phyloP scores from a whole-genome alignment of 2,113 vertebrate genomes.

The Pedetes capensis region DNA sequence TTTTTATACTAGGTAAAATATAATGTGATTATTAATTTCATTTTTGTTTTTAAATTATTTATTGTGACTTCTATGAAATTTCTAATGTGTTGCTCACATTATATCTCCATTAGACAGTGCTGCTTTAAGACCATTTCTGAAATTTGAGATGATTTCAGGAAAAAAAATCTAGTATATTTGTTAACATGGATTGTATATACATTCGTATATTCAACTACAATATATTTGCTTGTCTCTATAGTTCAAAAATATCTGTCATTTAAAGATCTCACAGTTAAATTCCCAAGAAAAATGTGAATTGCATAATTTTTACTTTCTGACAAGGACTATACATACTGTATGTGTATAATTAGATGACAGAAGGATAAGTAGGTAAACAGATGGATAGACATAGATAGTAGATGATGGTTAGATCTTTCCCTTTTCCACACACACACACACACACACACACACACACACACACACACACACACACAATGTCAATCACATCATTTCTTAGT shows the following conservation, averaged over 20 bases:
- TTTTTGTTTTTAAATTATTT: background rate
- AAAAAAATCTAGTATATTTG: background rate
- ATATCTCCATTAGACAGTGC: background rate
- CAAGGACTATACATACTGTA: background rate
- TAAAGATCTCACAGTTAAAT: background rate
- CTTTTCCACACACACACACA: background rate
- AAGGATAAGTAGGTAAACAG: background rate
- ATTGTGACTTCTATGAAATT: background rate
- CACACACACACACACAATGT: no score
- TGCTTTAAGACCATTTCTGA: background rate
- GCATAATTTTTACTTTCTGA: background rate
- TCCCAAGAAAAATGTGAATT: background rate
- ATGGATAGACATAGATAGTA: background rate
- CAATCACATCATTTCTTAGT: background rate
- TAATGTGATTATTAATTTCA: background rate
- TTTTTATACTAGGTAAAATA: background rate
- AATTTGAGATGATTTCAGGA: background rate
- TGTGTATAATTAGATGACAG: background rate
- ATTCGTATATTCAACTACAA: background rate
- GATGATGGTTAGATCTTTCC: background rate
- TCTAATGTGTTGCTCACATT: background rate
- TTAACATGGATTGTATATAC: background rate
- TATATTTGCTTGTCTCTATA: background rate
- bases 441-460: no score
- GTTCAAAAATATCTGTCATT: background rate